Conservation (phyloP, 2,888 invertebrate genomes). For the Ornithoptera priamus region DNA sequence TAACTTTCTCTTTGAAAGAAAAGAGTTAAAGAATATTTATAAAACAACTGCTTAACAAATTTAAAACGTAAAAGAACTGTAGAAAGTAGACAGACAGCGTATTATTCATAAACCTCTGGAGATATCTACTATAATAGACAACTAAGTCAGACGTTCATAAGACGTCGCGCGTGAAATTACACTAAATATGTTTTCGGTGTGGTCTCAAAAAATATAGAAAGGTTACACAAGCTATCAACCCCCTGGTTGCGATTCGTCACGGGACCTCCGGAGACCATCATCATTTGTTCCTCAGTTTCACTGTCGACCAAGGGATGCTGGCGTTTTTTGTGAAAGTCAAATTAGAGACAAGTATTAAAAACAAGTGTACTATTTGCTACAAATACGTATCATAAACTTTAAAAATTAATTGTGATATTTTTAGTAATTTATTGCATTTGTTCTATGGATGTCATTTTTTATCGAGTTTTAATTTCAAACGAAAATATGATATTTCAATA, state of each 20-base stretch:
- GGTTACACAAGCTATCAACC: conserved; percentile 74
- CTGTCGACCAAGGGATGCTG: conserved; percentile 46
- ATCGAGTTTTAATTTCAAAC: conserved; percentile 7
- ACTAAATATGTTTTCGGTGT: conserved; percentile 74
- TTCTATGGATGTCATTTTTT: conserved; percentile 15
- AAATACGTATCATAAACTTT: conserved; percentile 6
- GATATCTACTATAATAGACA: background rate
- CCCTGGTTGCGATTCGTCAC: conserved; percentile 65
- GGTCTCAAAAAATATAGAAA: conserved; percentile 70
- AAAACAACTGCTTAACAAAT: background rate
- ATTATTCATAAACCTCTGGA: conserved; percentile 4
- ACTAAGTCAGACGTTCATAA: conserved; percentile 67
- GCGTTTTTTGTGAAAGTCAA: conserved; percentile 39
- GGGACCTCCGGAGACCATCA: conserved; percentile 61
- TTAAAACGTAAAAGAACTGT: background rate
- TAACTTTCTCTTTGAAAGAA: background rate
- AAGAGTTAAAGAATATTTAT: background rate
- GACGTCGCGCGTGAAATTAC: conserved; percentile 73
- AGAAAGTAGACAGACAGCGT: background rate
- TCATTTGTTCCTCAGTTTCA: conserved; percentile 59
- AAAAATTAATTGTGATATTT: conserved; percentile 4
- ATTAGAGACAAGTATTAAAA: conserved; percentile 18
- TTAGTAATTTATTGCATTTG: conserved; percentile 7
- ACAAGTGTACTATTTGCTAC: background rate
- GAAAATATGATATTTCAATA: conserved; percentile 8